These are phyloP conservation scores for Psilopogon haemacephalus DNA, from an alignment of 2,113 vertebrate species.

Conservation along the genomic window DNA sequence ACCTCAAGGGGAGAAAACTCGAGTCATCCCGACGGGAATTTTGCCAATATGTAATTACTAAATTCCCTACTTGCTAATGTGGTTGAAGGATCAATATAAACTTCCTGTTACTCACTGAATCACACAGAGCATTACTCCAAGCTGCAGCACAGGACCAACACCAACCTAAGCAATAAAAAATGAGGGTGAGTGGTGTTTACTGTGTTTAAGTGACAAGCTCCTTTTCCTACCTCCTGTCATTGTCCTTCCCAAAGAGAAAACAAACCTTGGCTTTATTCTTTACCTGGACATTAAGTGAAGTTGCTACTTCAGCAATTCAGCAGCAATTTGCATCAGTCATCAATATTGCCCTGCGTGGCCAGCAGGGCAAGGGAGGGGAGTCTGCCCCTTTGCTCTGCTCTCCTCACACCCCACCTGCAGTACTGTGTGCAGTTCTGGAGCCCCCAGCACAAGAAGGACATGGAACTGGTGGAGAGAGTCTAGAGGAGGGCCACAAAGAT, in stretches of 20 bases:
- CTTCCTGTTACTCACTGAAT: neutral
- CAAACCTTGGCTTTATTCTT: neutral
- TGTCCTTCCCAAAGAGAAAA: neutral
- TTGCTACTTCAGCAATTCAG: neutral
- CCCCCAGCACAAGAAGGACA: no score
- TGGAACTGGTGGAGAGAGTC: no score
- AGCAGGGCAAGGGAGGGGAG: no score
- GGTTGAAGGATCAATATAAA: neutral
- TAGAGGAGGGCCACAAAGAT: no score
- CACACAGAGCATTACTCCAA: neutral
- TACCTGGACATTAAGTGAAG: neutral
- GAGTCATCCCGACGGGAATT: neutral
- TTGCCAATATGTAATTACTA: slow-evolving; percentile 16
- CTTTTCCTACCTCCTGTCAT: neutral
- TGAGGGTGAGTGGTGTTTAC: accelerated
- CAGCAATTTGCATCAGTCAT: neutral
- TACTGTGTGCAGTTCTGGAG: no score
- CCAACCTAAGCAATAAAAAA: neutral
- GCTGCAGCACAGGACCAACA: neutral
- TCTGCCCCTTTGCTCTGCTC: no score
- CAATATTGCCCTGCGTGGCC: no score
- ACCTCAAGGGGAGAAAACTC: slow-evolving; percentile 8
- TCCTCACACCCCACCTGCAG: no score
- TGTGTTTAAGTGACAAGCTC: neutral
- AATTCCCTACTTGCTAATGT: neutral